Evolutionary conservation across 2,797 vertebrate species (phyloP), one percentile per base, ranked within the genome.

Genomic region (Fistularia tabacaria): DNA sequence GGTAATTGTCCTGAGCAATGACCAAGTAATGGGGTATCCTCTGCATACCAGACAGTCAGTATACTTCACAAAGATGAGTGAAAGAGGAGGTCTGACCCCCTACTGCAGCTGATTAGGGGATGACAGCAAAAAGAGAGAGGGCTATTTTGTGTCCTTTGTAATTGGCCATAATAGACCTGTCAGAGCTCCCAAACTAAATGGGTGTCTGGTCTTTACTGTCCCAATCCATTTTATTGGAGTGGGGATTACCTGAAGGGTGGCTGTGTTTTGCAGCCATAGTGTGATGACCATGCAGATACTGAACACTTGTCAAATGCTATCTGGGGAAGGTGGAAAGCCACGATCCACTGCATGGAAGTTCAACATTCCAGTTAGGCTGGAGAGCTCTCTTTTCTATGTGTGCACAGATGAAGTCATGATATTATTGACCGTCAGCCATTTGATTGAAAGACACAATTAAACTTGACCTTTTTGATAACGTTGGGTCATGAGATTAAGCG

Each of bases 1-100:
- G 63, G 76, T 88, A 88, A 86, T 84, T 84, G 79, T 80, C 64
- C 76, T 49, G 48, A 66, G 76, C 81, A 86, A 77, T 82, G 84
- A 87, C 83, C 83, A 86, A 79, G 70, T 82, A 85, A 87, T 80
- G 66, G 74, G 73, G 54, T 70, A 78, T 80, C 77, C 73, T 73
- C 55, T 43, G 62, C 81, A 87, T 87, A 82, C 87, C 84, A 80
- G 66, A 74, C 71, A 46, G 73, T 63, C 73, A 57, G 69, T 76
- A 59, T 58, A 64, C 77, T 73, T 74, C 75, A 76, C 77, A 78
- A 62, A 71, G 71, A 74, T 63, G 66, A 68, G 54, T 76, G 79
- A 77, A 71, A 68, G 71, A 68, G 63, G 62, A 76, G 79, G 62
- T 39, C 64, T 79, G 79, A 77, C 77, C 80, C 80, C 77, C 57